These are phyloP conservation scores for Cartodere bifasciata DNA, from an alignment of 2,888 invertebrate species.

Conservation along the genomic window DNA sequence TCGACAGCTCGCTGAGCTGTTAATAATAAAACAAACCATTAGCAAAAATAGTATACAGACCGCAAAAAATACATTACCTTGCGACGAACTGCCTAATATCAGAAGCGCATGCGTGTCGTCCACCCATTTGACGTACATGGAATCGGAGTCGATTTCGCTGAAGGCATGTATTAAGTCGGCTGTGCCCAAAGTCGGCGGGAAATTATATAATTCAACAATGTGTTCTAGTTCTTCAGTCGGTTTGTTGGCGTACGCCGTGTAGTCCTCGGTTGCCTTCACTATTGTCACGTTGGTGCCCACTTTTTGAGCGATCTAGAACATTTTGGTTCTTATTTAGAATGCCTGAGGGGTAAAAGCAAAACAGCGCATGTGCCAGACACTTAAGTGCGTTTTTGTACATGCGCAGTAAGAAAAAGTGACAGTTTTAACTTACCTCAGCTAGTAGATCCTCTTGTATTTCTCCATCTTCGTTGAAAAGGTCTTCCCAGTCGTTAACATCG, in stretches of 20 bases:
- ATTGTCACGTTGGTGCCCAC: conserved; percentile 26
- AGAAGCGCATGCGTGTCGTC: conserved; percentile 34
- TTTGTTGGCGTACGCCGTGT: conserved; percentile 23
- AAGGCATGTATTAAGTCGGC: conserved; percentile 32
- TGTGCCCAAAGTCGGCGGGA: conserved; percentile 30
- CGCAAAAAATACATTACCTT: conserved; percentile 23
- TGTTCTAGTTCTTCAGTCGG: conserved; percentile 29
- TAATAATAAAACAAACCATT: conserved; percentile 12
- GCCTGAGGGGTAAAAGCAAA: background rate
- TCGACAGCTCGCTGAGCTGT: conserved; percentile 29
- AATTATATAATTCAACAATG: conserved; percentile 33
- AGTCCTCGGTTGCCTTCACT: conserved; percentile 26
- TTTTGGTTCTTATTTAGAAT: background rate
- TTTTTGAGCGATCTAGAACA: conserved; percentile 26
- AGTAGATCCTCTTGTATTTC: conserved; percentile 24
- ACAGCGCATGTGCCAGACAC: background rate
- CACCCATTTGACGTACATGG: conserved; percentile 34
- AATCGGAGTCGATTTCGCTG: conserved; percentile 28
- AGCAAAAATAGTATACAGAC: background rate
- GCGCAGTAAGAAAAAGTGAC: background rate
- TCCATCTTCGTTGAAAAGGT: conserved; percentile 30
- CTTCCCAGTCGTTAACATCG: conserved; percentile 31
- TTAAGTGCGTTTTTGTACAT: background rate
- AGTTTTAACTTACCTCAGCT: conserved; percentile 18
- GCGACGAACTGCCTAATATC: conserved; percentile 29